phyloP scores from a whole-genome alignment of 2,797 vertebrate genomes.

The Paratrypauchen microcephalus region DNA sequence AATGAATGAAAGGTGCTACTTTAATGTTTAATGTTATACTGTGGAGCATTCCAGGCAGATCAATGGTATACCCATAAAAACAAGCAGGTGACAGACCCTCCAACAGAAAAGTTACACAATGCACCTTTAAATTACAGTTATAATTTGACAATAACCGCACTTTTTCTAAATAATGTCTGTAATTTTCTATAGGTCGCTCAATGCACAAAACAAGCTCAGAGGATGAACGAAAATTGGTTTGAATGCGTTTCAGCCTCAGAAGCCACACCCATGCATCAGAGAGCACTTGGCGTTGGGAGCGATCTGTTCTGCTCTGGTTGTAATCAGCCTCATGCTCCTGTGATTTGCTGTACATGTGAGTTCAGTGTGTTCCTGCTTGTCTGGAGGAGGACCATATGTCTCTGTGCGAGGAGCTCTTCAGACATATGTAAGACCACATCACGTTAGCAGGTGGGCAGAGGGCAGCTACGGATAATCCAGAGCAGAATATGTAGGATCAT shows the following conservation, averaged over 20 bases:
- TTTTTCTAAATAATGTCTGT: neutral
- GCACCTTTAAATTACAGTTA: neutral
- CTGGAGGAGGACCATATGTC: conserved; percentile 17
- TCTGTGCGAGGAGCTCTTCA: conserved; percentile 18
- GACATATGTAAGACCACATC: conserved; percentile 31
- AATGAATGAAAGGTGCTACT: too few species aligned
- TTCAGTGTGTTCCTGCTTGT: conserved; percentile 23
- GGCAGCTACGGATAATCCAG: conserved; percentile 12
- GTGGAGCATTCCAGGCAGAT: too few species aligned
- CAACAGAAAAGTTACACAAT: too few species aligned
- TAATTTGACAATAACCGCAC: neutral
- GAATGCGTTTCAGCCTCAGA: neutral
- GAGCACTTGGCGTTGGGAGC: neutral
- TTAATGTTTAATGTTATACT: too few species aligned
- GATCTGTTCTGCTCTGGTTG: conserved; percentile 11
- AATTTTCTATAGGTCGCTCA: neutral
- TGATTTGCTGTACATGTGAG: conserved; percentile 23
- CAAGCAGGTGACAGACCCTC: too few species aligned
- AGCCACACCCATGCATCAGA: neutral
- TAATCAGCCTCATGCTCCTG: conserved; percentile 23
- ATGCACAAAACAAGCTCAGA: neutral
- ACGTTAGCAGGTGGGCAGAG: conserved; percentile 6
- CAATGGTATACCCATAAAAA: too few species aligned
- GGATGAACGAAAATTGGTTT: neutral
- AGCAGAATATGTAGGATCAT: neutral